Conservation (phyloP, 2,888 invertebrate genomes). For the Mamestra brassicae region DNA sequence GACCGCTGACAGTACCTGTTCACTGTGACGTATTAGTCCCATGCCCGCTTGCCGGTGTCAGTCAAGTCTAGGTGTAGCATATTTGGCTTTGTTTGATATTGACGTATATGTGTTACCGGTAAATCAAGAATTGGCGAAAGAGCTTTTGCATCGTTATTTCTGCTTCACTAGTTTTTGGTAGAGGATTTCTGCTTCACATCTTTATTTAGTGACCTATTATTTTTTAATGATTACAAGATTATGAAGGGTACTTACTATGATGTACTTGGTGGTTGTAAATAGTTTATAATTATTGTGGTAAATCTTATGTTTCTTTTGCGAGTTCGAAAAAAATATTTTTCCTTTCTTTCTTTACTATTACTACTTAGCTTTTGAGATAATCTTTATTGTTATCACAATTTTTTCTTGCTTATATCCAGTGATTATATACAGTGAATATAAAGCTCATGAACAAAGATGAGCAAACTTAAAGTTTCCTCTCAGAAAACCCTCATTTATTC, state of each 20-base stretch:
- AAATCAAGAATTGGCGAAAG: background rate
- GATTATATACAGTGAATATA: background rate
- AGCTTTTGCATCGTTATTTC: background rate
- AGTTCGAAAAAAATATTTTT: too few relatives aligned
- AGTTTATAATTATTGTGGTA: too few relatives aligned
- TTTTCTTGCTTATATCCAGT: background rate
- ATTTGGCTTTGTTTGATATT: constrained; percentile 34
- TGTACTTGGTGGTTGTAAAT: too few relatives aligned
- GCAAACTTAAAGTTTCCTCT: background rate
- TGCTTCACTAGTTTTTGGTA: background rate
- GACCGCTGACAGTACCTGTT: constrained; percentile 25
- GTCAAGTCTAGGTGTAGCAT: constrained; percentile 9
- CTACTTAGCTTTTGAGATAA: background rate
- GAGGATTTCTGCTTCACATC: background rate
- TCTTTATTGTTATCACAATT: background rate
- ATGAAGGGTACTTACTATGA: too few relatives aligned
- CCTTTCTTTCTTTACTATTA: too few relatives aligned
- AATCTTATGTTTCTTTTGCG: too few relatives aligned
- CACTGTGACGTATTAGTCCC: constrained; percentile 39
- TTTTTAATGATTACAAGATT: background rate
- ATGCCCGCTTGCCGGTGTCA: constrained; percentile 19
- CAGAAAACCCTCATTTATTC: background rate
- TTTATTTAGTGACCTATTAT: background rate
- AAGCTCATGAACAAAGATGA: background rate
- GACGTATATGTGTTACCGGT: constrained; percentile 13